A percentile compares a stretch with the other conserved stretches of the same genome.
phyloP scores from a whole-genome alignment of 2,113 vertebrate genomes.

The Platichthys flesus region DNA sequence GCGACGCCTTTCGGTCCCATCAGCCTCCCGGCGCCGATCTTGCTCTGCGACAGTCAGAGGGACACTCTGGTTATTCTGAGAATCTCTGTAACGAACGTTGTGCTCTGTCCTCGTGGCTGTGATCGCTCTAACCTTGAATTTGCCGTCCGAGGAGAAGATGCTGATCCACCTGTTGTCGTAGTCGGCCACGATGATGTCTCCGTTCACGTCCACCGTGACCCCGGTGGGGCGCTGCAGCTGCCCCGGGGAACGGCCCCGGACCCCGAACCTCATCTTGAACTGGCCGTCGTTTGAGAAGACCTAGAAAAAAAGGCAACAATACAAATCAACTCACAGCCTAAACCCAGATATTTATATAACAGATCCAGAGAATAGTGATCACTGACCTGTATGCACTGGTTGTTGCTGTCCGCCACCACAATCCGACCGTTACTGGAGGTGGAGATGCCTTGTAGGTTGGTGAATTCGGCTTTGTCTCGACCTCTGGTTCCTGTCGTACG shows the following conservation, averaged over 20 bases:
- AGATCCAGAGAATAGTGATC: background rate
- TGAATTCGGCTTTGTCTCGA: constrained; percentile 95
- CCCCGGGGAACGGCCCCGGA: constrained; percentile 93
- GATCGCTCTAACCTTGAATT: constrained; percentile 91
- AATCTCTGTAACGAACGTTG: background rate
- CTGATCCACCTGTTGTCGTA: constrained; percentile 99
- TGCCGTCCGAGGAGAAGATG: constrained; percentile 95
- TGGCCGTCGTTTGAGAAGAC: constrained; percentile 96
- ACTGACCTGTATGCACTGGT: constrained; percentile 86
- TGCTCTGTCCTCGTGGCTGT: background rate
- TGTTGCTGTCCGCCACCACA: constrained; percentile 97
- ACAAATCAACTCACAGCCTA: background rate
- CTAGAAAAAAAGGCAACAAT: constrained; percentile 57
- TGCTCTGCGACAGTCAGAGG: constrained; percentile 80
- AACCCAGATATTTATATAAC: background rate
- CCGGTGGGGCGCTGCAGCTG: constrained; percentile 97
- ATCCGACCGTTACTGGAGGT: constrained; percentile 91
- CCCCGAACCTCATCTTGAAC: constrained; percentile 95
- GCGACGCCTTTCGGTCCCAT: constrained; percentile 97
- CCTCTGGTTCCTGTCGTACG: constrained; percentile 87
- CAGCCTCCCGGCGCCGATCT: constrained; percentile 93
- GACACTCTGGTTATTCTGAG: background rate
- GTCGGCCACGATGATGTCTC: constrained; percentile 96
- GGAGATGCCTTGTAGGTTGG: constrained; percentile 95
- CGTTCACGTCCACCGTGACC: constrained; percentile 92